Evolutionary conservation across 53 echinoderm and acorn worm species (phyloP), one percentile per base, ranked within the genome.

Genomic region (Stichopus horrens): DNA sequence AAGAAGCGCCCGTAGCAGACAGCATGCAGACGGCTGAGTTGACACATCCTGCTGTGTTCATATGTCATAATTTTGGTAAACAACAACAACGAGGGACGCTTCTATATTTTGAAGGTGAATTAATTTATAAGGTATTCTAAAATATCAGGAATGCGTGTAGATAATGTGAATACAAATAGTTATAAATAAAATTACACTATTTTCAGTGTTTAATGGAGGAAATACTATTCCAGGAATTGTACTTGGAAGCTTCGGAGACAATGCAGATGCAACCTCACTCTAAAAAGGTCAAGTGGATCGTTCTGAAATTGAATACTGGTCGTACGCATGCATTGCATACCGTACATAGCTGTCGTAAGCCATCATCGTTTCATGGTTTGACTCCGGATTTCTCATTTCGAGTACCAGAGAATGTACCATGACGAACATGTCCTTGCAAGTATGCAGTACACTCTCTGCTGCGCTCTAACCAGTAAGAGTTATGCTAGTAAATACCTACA

Each of bases 261-360:
- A 19, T 16, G 19, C 19, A 71, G 71, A n/a, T 71, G 19, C n/a
- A 71, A 71, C 71, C 71, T 18, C 71, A 18, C 71, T 71, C 18
- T 71, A 71, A 6, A 71, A 71, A 71, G 71, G 71, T 71, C 71
- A 71, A 71, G 71, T 71, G 71, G 71, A 13, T 18, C n/a, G 71
- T 71, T 18, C 71, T n/a, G 71, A 71, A 71, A 71, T 20, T n/a
- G 71, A 18, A 71, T 18, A 21, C 71, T 71, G 71, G n/a, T 18
- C 14, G 71, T 71, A 71, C 57, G 81, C 81, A 81, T 81, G 81
- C 81, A 81, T 81, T 81, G 58, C 81, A 81, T 81, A 81, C 81
- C 81, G 23, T 7, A 81, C 81, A 81, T 81, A 81, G 55, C 81
- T 81, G 56, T 81, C 57, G 22, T 81, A 56, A 14, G 56, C 57